Evolutionary conservation across 2,888 invertebrate species (phyloP).

Genomic region (Drosophila falleni): DNA sequence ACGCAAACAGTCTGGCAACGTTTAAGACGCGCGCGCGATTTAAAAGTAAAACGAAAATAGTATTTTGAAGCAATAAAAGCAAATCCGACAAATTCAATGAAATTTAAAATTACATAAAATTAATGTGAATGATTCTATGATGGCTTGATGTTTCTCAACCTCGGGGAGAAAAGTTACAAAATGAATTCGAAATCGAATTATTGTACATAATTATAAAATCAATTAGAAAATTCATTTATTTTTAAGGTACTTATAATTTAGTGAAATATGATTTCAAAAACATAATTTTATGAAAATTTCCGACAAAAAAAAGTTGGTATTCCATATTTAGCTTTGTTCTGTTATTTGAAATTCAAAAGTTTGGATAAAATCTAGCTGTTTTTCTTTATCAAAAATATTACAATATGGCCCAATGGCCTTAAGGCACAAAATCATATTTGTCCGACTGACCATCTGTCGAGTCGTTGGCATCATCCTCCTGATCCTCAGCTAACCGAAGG

Average conservation of each 20-base stretch:
- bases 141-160: no score
- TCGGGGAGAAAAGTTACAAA: no score
- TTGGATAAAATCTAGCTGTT: background rate
- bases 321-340: background rate
- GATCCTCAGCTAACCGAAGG: background rate
- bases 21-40: no score
- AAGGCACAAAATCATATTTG: background rate
- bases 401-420: background rate
- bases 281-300: background rate
- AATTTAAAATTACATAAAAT: no score
- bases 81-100: no score
- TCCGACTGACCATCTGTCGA: background rate
- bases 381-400: background rate
- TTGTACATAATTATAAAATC: no score
- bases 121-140: no score
- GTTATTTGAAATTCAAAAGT: background rate
- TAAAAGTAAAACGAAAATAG: no score
- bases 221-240: no score
- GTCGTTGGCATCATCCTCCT: background rate
- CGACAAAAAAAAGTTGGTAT: background rate
- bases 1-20: no score
- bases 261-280: background rate
- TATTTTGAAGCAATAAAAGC: no score
- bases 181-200: no score
- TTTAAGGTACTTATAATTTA: background rate